These are phyloP conservation scores for Scaptomyza montana DNA, from an alignment of 1,140 invertebrate species.

Conservation along the genomic window DNA sequence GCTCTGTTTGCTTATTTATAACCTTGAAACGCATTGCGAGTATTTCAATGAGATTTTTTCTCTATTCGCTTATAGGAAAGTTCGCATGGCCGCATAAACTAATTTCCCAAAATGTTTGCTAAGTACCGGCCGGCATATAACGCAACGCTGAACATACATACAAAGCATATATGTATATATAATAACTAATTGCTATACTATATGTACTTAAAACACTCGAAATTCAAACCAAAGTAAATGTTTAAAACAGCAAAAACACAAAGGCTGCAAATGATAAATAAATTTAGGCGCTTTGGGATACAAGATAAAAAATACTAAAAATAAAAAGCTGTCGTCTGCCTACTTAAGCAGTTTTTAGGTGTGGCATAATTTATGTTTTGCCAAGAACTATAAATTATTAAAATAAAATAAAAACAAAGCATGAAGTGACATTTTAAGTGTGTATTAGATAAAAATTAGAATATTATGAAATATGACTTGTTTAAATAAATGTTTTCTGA, in stretches of 20 bases:
- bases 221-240: constrained; percentile 46
- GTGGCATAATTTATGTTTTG: constrained; percentile 39
- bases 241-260: constrained; percentile 45
- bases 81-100: constrained; percentile 44
- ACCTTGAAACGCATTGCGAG: constrained; percentile 35
- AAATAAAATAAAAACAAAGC: neutral
- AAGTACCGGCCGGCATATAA: constrained; percentile 67
- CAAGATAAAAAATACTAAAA: constrained; percentile 28
- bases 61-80: constrained; percentile 30
- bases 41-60: constrained; percentile 29
- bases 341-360: constrained; percentile 6
- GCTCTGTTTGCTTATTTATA: constrained; percentile 9
- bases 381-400: constrained; percentile 20
- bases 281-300: constrained; percentile 38
- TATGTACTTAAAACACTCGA: constrained; percentile 6
- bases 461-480: neutral
- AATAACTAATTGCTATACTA: constrained; percentile 21
- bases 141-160: constrained; percentile 6
- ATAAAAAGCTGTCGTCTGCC: constrained; percentile 48
- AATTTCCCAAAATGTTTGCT: constrained; percentile 35
- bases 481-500: neutral
- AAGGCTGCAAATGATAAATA: constrained; percentile 66
- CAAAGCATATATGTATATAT: no score
- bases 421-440: constrained; percentile 12
- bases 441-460: neutral